Conservation (phyloP, 1,140 invertebrate species). For the Euschistus heros region DNA sequence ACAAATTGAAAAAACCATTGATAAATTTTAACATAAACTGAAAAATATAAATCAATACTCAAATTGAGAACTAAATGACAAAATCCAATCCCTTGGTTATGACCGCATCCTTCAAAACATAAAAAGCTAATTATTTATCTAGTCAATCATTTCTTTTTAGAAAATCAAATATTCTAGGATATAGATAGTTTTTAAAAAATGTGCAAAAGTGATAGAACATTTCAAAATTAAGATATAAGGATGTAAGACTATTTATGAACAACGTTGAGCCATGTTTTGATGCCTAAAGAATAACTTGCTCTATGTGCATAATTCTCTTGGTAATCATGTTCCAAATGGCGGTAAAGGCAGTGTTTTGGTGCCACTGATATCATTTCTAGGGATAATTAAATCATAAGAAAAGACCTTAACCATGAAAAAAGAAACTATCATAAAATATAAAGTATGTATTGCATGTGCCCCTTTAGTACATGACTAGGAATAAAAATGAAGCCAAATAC, state of each 20-base stretch:
- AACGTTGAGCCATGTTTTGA: constrained; percentile 27
- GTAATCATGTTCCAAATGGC: constrained; percentile 43
- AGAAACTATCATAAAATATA: constrained; percentile 25
- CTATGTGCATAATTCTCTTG: constrained; percentile 47
- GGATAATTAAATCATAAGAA: constrained; percentile 18
- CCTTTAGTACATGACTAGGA: constrained; percentile 4
- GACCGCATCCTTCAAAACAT: no score
- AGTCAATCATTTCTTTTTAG: no score
- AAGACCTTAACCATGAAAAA: constrained; percentile 20
- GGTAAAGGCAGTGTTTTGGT: constrained; percentile 57
- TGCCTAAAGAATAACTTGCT: constrained; percentile 29
- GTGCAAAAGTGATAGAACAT: background rate
- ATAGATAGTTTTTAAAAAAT: no score
- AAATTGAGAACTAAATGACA: no score
- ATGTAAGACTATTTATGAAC: constrained; percentile 1
- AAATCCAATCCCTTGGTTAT: no score
- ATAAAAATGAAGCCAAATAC: constrained; percentile 32
- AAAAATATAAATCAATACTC: no score
- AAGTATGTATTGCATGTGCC: constrained; percentile 19
- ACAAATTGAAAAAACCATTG: no score
- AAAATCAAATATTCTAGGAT: no score
- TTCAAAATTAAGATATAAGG: background rate
- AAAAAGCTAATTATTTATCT: no score
- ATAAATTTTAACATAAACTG: no score
- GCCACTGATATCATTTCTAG: constrained; percentile 35